Conservation (phyloP, 2,888 invertebrate species). For the Abscondita cerata region DNA sequence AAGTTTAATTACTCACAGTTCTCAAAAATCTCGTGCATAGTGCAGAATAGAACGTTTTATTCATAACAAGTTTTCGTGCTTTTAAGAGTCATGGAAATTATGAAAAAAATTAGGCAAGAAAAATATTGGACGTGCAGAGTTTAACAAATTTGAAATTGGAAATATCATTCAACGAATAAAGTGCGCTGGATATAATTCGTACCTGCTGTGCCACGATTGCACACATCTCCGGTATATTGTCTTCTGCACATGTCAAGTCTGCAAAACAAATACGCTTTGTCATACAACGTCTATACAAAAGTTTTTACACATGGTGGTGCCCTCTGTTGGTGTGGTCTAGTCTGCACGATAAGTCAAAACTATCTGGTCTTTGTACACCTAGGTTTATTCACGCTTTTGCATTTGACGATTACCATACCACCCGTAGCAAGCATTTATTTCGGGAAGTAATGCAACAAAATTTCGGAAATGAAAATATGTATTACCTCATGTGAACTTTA, state of each 20-base stretch:
- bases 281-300: conserved; percentile 42
- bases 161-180: conserved; percentile 19
- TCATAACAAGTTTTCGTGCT: conserved; percentile 22
- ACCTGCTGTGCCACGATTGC: conserved; percentile 99
- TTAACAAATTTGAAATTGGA: conserved; percentile 8
- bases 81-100: conserved; percentile 1
- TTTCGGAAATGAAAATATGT: no score
- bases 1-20: conserved; percentile 11
- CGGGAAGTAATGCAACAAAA: no score
- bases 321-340: conserved; percentile 9
- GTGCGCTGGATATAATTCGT: conserved; percentile 55
- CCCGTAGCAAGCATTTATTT: no score
- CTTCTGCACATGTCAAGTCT: conserved; percentile 99
- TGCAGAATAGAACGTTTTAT: conserved; percentile 20
- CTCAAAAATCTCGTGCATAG: conserved; percentile 18
- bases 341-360: conserved; percentile 30
- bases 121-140: conserved; percentile 25
- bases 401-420: no score
- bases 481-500: no score
- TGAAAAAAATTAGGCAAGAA: not conserved
- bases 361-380: conserved; percentile 25
- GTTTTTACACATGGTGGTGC: conserved; percentile 10
- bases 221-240: conserved; percentile 91
- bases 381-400: not conserved
- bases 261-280: conserved; percentile 64